Percentiles rank a stretch among this genome's conserved stretches.
These are phyloP conservation scores for Syngnathus acus DNA, from an alignment of 2,797 vertebrate genomes.

Conservation along the genomic window DNA sequence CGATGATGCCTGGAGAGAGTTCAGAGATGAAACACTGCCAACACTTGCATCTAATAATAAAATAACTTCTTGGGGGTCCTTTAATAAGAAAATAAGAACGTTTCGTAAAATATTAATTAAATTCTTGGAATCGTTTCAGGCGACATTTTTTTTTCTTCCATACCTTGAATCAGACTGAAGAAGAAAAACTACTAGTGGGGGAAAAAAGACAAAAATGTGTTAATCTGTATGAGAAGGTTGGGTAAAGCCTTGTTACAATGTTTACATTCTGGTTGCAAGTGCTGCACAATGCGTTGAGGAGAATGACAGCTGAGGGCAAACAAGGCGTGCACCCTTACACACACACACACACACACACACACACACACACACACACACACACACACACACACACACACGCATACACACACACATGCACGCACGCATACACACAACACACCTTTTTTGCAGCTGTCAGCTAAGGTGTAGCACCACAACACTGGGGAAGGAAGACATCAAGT, in stretches of 20 bases:
- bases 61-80: background rate
- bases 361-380: background rate
- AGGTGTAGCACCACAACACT: background rate
- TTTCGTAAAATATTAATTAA: background rate
- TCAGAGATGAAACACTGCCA: constrained; percentile 15
- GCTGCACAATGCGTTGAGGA: background rate
- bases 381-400: no score
- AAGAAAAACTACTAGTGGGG: background rate
- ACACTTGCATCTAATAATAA: background rate
- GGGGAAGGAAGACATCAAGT: background rate
- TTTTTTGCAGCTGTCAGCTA: background rate
- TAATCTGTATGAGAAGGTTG: background rate
- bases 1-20: constrained; percentile 33
- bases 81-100: background rate
- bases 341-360: no score
- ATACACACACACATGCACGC: background rate
- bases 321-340: background rate
- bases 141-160: background rate
- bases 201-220: background rate
- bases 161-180: background rate
- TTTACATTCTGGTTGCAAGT: background rate
- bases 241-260: background rate
- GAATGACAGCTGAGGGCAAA: constrained; percentile 7
- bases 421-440: background rate
- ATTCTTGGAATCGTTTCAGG: background rate